phyloP scores from a whole-genome alignment of 2,797 vertebrate genomes.

The Ispidina picta region DNA sequence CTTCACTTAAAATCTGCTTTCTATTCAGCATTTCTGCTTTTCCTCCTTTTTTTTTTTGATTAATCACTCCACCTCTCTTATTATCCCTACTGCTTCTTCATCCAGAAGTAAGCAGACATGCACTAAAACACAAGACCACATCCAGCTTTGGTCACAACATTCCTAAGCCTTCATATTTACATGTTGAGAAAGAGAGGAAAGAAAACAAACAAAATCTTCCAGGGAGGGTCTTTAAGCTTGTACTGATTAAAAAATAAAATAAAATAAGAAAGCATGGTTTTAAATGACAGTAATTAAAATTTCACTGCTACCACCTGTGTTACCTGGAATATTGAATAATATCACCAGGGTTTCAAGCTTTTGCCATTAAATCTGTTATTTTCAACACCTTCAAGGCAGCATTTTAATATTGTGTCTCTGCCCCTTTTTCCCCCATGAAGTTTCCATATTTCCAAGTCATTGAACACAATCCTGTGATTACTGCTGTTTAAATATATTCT shows the following conservation, averaged over 20 bases:
- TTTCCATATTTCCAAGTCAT: conserved; percentile 28
- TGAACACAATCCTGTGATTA: conserved; percentile 1
- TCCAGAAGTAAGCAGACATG: neutral
- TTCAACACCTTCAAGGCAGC: conserved; percentile 4
- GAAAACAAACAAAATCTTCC: neutral
- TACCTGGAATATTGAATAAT: conserved; percentile 5
- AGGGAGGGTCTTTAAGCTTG: neutral
- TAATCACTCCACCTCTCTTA: fast-evolving
- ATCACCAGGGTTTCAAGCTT: neutral
- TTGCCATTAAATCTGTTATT: conserved; percentile 16
- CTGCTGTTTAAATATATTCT: conserved; percentile 10
- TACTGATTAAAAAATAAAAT: neutral
- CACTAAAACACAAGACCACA: neutral
- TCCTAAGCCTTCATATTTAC: neutral
- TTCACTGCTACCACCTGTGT: neutral
- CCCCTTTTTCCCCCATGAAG: neutral
- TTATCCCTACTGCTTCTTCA: neutral
- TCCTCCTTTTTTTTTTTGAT: neutral
- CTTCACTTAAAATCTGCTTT: neutral
- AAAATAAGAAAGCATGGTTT: neutral
- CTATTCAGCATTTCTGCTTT: neutral
- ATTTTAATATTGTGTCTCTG: conserved; percentile 9
- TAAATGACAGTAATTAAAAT: neutral
- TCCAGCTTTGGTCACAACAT: neutral
- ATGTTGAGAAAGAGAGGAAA: neutral